Base-by-base conservation (phyloP, 2,888 invertebrate genomes). In the Cerastis leucographa region DNA sequence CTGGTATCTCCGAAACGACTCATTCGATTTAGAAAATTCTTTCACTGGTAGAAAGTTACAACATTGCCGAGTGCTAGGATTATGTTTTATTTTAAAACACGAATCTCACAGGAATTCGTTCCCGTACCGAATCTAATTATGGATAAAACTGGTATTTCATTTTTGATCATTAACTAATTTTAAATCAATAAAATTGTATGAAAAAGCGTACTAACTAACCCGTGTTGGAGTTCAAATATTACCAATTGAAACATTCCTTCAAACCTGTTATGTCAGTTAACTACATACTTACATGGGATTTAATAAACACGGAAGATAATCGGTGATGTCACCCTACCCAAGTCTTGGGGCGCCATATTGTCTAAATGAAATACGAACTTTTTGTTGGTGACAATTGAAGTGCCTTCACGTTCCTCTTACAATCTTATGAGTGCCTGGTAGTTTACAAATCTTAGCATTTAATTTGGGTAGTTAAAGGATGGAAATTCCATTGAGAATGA, bases 261-360 rank as follows among this genome's bases (percentile, higher is more conserved):
- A 71, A 67, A 67, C 42, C 51, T 62, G 67, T 46, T 67, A 61
- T 49, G 35, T 56, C 62, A 42, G 46, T 54, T 54, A 76, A 7
- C 25, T 19, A 56, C 42, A 19, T 25, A n/a, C 19, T 40, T 35
- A 42, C n/a, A 40, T 35, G 29, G 9, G 22, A 46, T 59, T 74
- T 29, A 72, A 71, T 62, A 65, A 66, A 64, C 12, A 46, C n/a
- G 64, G 68, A 46, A 42, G 62, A 70, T 84, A 76, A 78, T 67
- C 35, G 81, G 73, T 67, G 61, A 22, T 69, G 70, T 79, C 67
- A 83, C 87, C 87, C 72, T 81, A 93, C 92, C 90, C 89, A 85
- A 89, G 87, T 85, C 78, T 78, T 89, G 88, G 92, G 95, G 96
- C 96, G 96, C 96, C 96, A 95, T 92, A 87, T 90, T 84, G 96